Evolutionary conservation across 2,113 vertebrate species (phyloP), one percentile per base, ranked within the genome.

Genomic region (Brachypteracias leptosomus): DNA sequence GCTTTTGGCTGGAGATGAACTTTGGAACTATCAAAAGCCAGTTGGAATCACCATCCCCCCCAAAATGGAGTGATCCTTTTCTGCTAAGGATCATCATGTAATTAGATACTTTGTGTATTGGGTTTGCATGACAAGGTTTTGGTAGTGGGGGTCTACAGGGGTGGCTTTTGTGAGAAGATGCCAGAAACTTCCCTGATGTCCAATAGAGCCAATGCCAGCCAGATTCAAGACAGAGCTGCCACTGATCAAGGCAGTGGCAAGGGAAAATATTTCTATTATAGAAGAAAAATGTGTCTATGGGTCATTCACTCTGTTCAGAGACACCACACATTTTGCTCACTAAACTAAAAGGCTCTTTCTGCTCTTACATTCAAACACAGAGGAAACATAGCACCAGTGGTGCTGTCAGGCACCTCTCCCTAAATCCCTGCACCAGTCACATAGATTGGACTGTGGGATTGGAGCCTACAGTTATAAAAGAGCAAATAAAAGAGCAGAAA

Each of bases 151-250:
- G 38, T 5, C 29, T 46, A 47, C 46, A 47, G 35, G 12, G 4
- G 3, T 29, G 42, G 42, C 22, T 65, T 63, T 22, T 55, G 22
- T 38, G 6, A 44, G 49, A 65, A 47, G 25, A 4, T 62, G 25
- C 19, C 14, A 20, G 36, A 55, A 47, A 13, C 6, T 74, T 33
- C 21, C 49, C 11, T 9, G 2, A 9, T 46, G 9, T 84, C 49
- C 0, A 2, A 63, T 6, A 33, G 22, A 55, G 38, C 28, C 46
- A 68, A 35, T 14, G 6, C 24, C 68, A 62, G 22, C 21, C 1
- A 1, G 5, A 31, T 71, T 38, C 38, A 44, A 44, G 31, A 42
- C 0, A 1, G 31, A 63, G 12, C 20, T 3, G 1, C 16, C 1
- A 1, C 55, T 36, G 33, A 31, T 9, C 33, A 25, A 52, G 12